Percentiles rank a stretch among this genome's conserved stretches.
These are phyloP conservation scores for Hartigia nigra DNA, from an alignment of 2,888 invertebrate species.

Conservation along the genomic window DNA sequence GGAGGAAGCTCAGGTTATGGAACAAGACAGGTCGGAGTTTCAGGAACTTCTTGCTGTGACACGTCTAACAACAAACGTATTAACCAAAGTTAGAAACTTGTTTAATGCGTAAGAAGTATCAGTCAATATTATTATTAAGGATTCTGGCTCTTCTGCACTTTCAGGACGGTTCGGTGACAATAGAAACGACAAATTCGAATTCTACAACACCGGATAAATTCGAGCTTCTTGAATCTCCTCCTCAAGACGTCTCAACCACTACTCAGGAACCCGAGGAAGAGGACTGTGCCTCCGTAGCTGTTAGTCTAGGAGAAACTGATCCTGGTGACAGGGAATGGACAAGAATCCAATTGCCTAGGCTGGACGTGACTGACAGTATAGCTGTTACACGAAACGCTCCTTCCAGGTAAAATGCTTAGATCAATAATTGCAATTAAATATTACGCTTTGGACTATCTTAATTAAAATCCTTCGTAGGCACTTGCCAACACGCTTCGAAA, in stretches of 20 bases:
- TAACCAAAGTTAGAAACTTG: not conserved
- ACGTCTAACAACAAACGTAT: constrained; percentile 28
- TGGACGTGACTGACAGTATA: constrained; percentile 48
- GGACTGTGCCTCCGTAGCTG: constrained; percentile 57
- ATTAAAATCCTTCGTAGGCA: constrained; percentile 58
- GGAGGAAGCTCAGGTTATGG: constrained; percentile 69
- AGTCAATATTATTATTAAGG: not conserved
- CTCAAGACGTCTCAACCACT: constrained; percentile 40
- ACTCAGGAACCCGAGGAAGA: constrained; percentile 53
- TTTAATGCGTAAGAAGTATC: not conserved
- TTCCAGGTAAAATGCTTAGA: constrained; percentile 30
- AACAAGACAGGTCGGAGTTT: constrained; percentile 71
- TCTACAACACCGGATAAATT: constrained; percentile 63
- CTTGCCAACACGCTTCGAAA: constrained; percentile 68
- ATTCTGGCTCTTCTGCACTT: not conserved
- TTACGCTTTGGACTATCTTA: not conserved
- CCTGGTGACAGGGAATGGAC: constrained; percentile 66
- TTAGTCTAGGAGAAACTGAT: constrained; percentile 59
- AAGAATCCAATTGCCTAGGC: constrained; percentile 58
- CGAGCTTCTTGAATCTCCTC: constrained; percentile 57
- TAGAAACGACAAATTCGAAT: constrained; percentile 54
- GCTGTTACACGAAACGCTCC: constrained; percentile 35
- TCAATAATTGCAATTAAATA: not conserved
- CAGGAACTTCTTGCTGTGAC: constrained; percentile 61
- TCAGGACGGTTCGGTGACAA: constrained; percentile 45